Conservation (phyloP, 2,113 vertebrate genomes). For the Xiphophorus hellerii region DNA sequence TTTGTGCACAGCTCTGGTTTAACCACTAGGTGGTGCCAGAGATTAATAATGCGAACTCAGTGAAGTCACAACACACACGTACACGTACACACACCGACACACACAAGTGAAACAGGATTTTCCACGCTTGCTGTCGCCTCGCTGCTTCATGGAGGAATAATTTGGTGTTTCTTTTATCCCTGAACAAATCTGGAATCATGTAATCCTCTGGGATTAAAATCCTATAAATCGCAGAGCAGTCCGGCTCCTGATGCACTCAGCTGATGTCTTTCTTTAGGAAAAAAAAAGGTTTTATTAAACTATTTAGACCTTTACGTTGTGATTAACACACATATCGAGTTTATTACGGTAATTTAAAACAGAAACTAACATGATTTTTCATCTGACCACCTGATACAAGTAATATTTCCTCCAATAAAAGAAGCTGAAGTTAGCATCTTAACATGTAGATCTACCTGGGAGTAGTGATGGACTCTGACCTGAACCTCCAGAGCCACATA, state of each 20-base stretch:
- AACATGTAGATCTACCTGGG: background rate
- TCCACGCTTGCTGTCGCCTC: conserved; percentile 16
- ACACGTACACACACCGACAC: too few relatives aligned
- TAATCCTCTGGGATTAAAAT: conserved; percentile 45
- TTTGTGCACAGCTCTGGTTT: background rate
- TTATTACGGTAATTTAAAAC: too few relatives aligned
- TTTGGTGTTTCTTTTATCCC: conserved; percentile 31
- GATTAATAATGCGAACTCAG: background rate
- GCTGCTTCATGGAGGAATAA: conserved; percentile 23
- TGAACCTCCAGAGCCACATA: too few relatives aligned
- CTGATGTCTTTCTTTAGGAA: too few relatives aligned
- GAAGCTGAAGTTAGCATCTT: background rate
- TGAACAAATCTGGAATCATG: conserved; percentile 18
- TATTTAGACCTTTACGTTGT: too few relatives aligned
- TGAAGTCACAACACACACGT: background rate
- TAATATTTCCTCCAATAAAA: background rate
- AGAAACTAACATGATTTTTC: too few relatives aligned
- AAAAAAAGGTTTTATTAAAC: too few relatives aligned
- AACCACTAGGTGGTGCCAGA: conserved; percentile 50
- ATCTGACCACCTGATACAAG: too few relatives aligned
- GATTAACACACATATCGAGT: too few relatives aligned
- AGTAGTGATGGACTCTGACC: too few relatives aligned
- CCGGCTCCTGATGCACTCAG: background rate
- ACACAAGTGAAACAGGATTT: conserved; percentile 27
- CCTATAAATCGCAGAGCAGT: background rate